Conservation (phyloP, 1,140 invertebrate species). For the Hesperophylax magnus region DNA sequence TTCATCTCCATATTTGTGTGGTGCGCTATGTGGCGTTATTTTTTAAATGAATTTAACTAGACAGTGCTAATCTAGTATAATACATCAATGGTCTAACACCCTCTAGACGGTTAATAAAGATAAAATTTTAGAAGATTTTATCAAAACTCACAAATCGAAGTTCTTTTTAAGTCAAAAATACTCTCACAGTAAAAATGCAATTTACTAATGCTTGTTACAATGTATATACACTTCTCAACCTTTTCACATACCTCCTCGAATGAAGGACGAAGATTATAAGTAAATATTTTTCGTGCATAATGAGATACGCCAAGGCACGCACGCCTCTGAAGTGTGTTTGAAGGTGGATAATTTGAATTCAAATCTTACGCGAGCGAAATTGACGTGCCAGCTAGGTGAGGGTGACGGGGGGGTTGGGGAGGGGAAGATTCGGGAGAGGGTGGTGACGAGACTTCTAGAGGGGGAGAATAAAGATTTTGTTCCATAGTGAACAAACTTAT, state of each 20-base stretch:
- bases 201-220: neutral
- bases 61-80: too few species aligned
- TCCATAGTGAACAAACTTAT: neutral
- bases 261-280: slow-evolving; percentile 12
- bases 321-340: slow-evolving; percentile 40
- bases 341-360: slow-evolving; percentile 57
- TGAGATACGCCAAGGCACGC: slow-evolving; percentile 21
- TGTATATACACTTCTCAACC: neutral
- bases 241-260: neutral
- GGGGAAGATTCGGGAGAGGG: neutral
- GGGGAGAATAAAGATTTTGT: slow-evolving; percentile 30
- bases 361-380: slow-evolving; percentile 50
- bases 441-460: neutral
- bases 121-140: neutral
- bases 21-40: too few species aligned
- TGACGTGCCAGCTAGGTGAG: slow-evolving; percentile 39
- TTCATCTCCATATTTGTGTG: too few species aligned
- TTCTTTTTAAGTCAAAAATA: neutral
- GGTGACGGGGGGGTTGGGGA: neutral
- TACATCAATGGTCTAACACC: too few species aligned
- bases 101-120: too few species aligned
- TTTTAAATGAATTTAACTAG: too few species aligned
- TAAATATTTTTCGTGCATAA: slow-evolving; percentile 28
- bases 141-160: neutral
- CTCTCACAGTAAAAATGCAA: neutral